A percentile compares a stretch with the other conserved stretches of the same genome.
These are phyloP conservation scores for Tonatia bakeri DNA, from an alignment of 2,113 vertebrate species.

Conservation along the genomic window DNA sequence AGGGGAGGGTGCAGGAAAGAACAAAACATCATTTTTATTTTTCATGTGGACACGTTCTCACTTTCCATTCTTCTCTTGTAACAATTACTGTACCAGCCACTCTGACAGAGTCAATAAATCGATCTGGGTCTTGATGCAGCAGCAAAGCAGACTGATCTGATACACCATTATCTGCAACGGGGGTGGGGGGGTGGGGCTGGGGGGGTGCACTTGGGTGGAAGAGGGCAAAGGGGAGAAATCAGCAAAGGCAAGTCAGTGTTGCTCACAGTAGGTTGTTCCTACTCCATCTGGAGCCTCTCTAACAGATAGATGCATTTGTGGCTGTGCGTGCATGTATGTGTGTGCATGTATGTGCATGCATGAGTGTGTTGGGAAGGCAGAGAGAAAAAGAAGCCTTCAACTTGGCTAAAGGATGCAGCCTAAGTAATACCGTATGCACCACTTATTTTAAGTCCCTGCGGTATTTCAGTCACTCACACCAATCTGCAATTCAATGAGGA, in stretches of 20 bases:
- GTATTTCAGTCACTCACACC: background rate
- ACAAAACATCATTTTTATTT: constrained; percentile 82
- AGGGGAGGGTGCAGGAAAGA: constrained; percentile 64
- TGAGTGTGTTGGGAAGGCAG: background rate
- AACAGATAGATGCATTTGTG: background rate
- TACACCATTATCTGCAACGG: constrained; percentile 78
- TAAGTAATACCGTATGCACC: constrained; percentile 46
- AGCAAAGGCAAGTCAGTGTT: background rate
- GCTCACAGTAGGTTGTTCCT: background rate
- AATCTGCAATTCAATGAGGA: constrained; percentile 56
- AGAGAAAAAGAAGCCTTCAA: background rate
- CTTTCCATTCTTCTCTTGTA: constrained; percentile 86
- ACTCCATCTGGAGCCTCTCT: background rate
- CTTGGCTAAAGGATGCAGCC: constrained; percentile 46
- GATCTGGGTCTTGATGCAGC: constrained; percentile 84
- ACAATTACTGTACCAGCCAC: constrained; percentile 83
- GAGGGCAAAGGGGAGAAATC: background rate
- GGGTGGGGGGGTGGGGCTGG: constrained; percentile 40
- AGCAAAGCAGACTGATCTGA: constrained; percentile 81
- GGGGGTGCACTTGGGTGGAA: background rate
- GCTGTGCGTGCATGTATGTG: rapidly evolving
- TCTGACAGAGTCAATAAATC: constrained; percentile 92
- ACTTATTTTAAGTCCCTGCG: constrained; percentile 43
- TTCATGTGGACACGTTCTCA: constrained; percentile 79
- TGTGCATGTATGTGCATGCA: rapidly evolving